These are phyloP conservation scores for Spongilla lacustris DNA, from an alignment of 37 sponge, comb jelly and placozoan species.

Conservation along the genomic window DNA sequence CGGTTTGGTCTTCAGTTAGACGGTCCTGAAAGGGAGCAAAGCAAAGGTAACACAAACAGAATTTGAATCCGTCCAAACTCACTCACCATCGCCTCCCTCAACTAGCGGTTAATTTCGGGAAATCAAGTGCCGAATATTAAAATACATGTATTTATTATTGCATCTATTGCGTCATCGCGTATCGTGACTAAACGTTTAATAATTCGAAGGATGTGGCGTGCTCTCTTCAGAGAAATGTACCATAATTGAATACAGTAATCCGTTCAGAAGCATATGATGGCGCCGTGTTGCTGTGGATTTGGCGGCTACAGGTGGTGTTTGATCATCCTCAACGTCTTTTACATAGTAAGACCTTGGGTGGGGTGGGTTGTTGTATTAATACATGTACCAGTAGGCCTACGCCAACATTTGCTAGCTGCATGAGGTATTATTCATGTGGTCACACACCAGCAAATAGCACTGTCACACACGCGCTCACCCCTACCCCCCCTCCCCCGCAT, in stretches of 20 bases:
- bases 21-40: constrained; percentile 41
- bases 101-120: neutral
- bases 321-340: constrained; percentile 74
- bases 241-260: no score
- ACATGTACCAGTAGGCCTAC: no score
- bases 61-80: neutral
- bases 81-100: neutral
- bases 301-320: constrained; percentile 53
- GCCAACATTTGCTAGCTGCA: no score
- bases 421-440: no score
- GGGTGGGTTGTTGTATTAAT: no score
- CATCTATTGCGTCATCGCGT: neutral
- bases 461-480: neutral
- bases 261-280: neutral
- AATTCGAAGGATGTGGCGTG: neutral
- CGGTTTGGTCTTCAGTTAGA: constrained; percentile 61
- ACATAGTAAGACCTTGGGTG: constrained; percentile 66
- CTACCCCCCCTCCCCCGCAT: no score
- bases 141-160: no score
- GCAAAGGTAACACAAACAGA: neutral
- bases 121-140: neutral
- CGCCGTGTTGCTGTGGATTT: constrained; percentile 44
- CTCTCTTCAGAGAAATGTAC: neutral
- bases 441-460: no score
- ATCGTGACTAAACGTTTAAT: neutral